Evolutionary conservation across 2,113 vertebrate species (phyloP).

Genomic region (Poeciliopsis retropinna): DNA sequence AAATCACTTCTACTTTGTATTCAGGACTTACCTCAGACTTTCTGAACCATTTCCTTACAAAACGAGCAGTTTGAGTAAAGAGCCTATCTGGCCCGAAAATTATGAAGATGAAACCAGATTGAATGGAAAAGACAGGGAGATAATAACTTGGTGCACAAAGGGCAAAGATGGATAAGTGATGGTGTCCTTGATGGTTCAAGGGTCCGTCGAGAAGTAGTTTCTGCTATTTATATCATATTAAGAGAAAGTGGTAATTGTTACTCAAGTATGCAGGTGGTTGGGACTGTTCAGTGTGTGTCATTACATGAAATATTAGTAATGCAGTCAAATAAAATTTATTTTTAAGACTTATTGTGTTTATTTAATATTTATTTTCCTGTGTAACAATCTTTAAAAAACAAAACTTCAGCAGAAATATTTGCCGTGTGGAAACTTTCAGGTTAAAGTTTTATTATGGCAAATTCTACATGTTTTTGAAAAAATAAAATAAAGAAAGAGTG

Average conservation of each 20-base stretch:
- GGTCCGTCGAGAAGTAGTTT: background rate
- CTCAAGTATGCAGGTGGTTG: background rate
- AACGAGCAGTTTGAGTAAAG: constrained; percentile 54
- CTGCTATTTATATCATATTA: background rate
- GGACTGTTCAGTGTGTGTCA: background rate
- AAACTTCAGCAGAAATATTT: background rate
- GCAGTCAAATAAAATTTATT: background rate
- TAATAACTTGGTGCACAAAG: constrained; percentile 53
- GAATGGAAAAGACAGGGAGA: constrained; percentile 56
- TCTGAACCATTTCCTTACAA: constrained; percentile 51
- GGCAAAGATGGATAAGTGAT: constrained; percentile 21
- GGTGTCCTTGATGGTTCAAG: constrained; percentile 2
- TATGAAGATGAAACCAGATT: constrained; percentile 51
- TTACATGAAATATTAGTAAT: background rate
- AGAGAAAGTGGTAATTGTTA: background rate
- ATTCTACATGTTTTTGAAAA: background rate
- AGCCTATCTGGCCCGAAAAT: constrained; percentile 64
- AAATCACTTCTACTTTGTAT: constrained; percentile 47
- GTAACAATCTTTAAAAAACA: background rate
- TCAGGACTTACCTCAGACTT: constrained; percentile 40
- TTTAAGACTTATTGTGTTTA: background rate
- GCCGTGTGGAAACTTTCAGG: background rate
- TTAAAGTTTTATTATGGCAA: background rate
- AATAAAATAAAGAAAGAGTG: too few species aligned
- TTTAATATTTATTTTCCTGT: background rate